A percentile compares a stretch with the other conserved stretches of the same genome.
These are phyloP conservation scores for Sphenodon punctatus DNA, from an alignment of 2,797 vertebrate species.

Conservation along the genomic window DNA sequence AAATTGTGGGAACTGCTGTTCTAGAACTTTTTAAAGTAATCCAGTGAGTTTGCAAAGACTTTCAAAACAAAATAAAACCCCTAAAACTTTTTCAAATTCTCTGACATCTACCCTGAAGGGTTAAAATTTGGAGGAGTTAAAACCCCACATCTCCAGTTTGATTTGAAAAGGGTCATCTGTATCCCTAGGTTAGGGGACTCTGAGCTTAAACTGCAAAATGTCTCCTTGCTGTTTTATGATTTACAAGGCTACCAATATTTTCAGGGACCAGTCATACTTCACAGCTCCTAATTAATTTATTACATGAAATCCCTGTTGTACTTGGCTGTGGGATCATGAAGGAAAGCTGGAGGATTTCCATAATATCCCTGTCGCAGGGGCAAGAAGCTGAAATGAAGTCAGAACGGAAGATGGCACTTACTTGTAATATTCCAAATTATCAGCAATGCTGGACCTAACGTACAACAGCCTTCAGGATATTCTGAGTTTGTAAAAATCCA, in stretches of 20 bases:
- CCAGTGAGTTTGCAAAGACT: too few species aligned
- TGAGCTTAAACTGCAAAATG: not conserved
- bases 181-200: not conserved
- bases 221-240: not conserved
- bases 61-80: too few species aligned
- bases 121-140: too few species aligned
- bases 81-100: too few species aligned
- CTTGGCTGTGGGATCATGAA: not conserved
- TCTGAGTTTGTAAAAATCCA: not conserved
- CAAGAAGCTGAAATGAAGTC: not conserved
- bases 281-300: not conserved
- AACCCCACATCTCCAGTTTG: too few species aligned
- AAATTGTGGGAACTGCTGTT: too few species aligned
- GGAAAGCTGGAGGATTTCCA: constrained; percentile 1
- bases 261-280: not conserved
- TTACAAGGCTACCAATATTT: not conserved
- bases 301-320: not conserved
- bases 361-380: not conserved
- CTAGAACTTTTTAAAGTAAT: too few species aligned
- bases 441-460: not conserved
- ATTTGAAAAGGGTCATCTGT: too few species aligned
- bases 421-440: not conserved
- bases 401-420: not conserved
- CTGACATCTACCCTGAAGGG: too few species aligned
- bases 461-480: not conserved